phyloP scores from a whole-genome alignment of 2,888 invertebrate genomes.

The Acleris sparsana region DNA sequence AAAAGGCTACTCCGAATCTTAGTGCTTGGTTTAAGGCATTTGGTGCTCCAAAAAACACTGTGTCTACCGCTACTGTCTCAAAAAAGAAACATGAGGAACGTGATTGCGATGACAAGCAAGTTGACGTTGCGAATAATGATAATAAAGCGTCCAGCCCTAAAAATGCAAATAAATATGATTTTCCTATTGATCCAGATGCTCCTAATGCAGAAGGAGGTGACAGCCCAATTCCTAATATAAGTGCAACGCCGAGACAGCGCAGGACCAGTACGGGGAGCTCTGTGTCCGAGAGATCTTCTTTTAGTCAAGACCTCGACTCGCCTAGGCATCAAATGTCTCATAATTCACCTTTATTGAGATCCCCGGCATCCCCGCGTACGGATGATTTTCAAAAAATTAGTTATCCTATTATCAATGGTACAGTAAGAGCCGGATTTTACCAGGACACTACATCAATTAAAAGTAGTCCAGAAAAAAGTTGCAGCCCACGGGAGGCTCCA shows the following conservation, averaged over 20 bases:
- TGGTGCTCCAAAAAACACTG: constrained; percentile 90
- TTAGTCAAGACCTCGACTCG: constrained; percentile 90
- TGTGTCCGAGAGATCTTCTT: constrained; percentile 90
- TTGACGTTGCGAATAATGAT: constrained; percentile 57
- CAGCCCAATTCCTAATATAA: constrained; percentile 65
- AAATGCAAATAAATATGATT: constrained; percentile 67
- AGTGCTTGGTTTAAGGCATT: constrained; percentile 97
- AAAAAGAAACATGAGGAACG: constrained; percentile 85
- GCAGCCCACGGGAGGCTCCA: constrained; percentile 90
- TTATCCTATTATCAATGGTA: constrained; percentile 90
- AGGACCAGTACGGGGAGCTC: constrained; percentile 91
- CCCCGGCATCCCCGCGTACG: constrained; percentile 90
- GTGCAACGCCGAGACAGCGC: constrained; percentile 82
- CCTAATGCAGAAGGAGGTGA: constrained; percentile 74
- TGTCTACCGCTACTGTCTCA: constrained; percentile 69
- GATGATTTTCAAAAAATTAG: constrained; percentile 88
- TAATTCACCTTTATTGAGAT: constrained; percentile 88
- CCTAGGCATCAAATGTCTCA: constrained; percentile 89
- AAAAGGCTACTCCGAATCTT: constrained; percentile 91
- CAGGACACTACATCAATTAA: constrained; percentile 93
- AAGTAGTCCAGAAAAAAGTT: constrained; percentile 92
- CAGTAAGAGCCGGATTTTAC: constrained; percentile 94
- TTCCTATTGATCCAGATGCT: constrained; percentile 67
- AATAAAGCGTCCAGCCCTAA: constrained; percentile 63
- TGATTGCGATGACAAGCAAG: constrained; percentile 72